phyloP scores from a whole-genome alignment of 2,888 invertebrate species.

The Pyrrhia umbra region DNA sequence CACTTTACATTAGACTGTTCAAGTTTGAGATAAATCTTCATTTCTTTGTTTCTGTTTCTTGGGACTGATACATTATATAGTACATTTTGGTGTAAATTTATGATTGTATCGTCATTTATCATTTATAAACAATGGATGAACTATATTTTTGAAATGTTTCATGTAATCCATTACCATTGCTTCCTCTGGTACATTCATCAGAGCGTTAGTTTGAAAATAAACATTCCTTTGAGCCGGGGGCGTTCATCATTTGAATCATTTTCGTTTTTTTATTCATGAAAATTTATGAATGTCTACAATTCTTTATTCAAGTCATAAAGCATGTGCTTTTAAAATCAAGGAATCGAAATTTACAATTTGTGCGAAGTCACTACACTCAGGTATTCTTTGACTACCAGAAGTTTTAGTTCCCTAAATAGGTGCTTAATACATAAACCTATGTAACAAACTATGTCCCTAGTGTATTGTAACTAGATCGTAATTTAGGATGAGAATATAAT shows the following conservation, averaged over 20 bases:
- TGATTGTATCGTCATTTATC: slow-evolving; percentile 20
- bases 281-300: slow-evolving; percentile 23
- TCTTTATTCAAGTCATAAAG: slow-evolving; percentile 21
- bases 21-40: slow-evolving; percentile 14
- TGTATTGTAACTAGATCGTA: no score
- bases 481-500: no score
- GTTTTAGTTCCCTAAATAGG: no score
- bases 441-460: no score
- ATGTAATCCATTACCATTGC: slow-evolving; percentile 26
- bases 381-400: no score
- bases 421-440: no score
- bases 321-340: background rate
- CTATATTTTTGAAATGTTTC: slow-evolving; percentile 45
- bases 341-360: background rate
- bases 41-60: slow-evolving; percentile 39
- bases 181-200: slow-evolving; percentile 47
- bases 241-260: slow-evolving; percentile 39
- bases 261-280: slow-evolving; percentile 27
- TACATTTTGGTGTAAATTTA: slow-evolving; percentile 48
- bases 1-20: slow-evolving; percentile 12
- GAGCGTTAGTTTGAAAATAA: slow-evolving; percentile 33
- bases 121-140: slow-evolving; percentile 24
- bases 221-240: slow-evolving; percentile 24
- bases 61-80: slow-evolving; percentile 31
- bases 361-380: no score